Conservation (phyloP, 2,113 vertebrate genomes). For the Anguilla japonica region DNA sequence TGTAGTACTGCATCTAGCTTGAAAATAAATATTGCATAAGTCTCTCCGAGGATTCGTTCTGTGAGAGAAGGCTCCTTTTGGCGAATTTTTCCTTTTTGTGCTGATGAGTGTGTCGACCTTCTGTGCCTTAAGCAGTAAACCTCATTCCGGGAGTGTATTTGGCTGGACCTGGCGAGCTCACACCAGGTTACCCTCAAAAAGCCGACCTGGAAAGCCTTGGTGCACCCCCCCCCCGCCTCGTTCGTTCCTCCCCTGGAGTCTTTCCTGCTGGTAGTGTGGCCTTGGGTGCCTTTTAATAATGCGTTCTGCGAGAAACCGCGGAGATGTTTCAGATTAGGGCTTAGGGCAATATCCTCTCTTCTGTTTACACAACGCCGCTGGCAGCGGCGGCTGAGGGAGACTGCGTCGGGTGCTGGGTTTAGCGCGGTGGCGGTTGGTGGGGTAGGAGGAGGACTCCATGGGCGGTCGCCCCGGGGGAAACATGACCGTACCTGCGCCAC, state of each 20-base stretch:
- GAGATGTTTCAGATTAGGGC: constrained; percentile 10
- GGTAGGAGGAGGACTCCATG: neutral
- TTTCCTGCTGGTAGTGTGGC: neutral
- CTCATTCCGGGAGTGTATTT: neutral
- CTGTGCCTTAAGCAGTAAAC: neutral
- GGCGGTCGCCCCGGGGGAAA: neutral
- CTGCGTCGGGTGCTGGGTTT: neutral
- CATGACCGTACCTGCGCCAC: neutral
- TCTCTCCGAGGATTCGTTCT: neutral
- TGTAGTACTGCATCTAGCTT: neutral
- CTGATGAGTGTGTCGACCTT: neutral
- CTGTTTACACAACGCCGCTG: neutral
- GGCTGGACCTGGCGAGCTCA: neutral
- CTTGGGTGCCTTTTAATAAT: neutral
- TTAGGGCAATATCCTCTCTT: neutral
- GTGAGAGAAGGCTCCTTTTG: neutral
- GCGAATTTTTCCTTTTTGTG: neutral
- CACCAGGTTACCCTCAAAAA: neutral
- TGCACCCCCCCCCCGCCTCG: neutral
- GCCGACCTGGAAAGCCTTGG: neutral
- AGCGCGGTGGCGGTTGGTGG: neutral
- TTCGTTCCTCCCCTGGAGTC: neutral
- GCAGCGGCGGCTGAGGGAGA: neutral
- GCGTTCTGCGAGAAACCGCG: neutral
- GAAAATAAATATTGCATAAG: neutral